Base-by-base conservation (phyloP, 2,797 vertebrate genomes). In the Hybognathus amarus region DNA sequence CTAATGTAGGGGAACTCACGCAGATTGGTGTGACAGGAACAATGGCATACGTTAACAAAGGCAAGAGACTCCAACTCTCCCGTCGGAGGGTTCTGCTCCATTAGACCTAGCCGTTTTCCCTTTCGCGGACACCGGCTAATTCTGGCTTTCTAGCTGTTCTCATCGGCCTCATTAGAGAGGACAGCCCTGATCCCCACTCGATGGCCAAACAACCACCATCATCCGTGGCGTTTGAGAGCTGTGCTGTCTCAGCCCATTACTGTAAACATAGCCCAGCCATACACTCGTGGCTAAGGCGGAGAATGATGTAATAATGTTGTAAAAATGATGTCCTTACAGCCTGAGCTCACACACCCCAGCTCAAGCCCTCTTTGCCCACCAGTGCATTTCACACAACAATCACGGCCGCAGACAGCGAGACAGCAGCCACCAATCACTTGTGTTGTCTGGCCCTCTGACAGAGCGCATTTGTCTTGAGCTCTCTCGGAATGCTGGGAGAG, bases 161-260 rank as follows among this genome's bases (percentile, higher is more conserved):
- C 77, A 38, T 50, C 42, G 33, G 84, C 77, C 86, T 92, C 89
- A 92, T 94, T 92, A 92, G 87, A 90, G 84, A 86, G 90, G 89
- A 87, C 83, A 88, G 85, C 27, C 73, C 52, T 15, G 0, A 74
- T 83, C 84, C 86, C 89, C 87, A 86, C 80, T 85, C 66, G 7
- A 87, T 87, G 90, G 87, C 88, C 85, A 89, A 89, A 92, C 86
- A 84, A 85, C 78, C 82, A 52, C 83, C 88, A 90, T 91, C 90
- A 89, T 83, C 80, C 77, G 33, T 63, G 40, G 78, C 69, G 77
- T 85, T 80, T 83, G 69, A 42, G 79, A 63, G 86, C 83, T 47
- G 73, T 76, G 74, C 84, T 50, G 77, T 71, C 80, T 79, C 77
- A 30, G 73, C 82, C 86, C 78, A 80, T 83, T 83, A 87, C 38